These are phyloP conservation scores for Leucosticte australis DNA, from an alignment of 2,113 vertebrate genomes.

Conservation along the genomic window DNA sequence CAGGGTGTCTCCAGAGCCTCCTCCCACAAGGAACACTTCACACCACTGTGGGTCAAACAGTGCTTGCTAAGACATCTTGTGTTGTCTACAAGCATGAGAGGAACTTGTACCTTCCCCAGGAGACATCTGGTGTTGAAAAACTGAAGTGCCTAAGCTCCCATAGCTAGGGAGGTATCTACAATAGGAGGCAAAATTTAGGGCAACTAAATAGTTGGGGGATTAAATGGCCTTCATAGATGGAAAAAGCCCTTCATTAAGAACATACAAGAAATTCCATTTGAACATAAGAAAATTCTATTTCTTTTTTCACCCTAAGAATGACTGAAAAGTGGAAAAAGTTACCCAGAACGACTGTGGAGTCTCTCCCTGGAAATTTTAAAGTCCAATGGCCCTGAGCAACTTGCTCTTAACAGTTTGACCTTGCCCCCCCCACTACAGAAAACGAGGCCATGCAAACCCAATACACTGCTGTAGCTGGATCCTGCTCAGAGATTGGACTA, in stretches of 20 bases:
- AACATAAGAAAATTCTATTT: neutral
- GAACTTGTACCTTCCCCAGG: neutral
- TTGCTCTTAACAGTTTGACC: neutral
- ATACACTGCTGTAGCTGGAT: neutral
- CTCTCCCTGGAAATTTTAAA: neutral
- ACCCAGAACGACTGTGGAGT: neutral
- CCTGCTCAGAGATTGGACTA: neutral
- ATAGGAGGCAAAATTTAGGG: neutral
- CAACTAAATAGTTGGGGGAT: neutral
- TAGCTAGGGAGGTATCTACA: neutral
- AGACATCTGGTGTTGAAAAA: neutral
- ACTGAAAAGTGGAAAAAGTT: neutral
- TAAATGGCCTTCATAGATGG: neutral
- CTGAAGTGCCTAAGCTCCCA: neutral
- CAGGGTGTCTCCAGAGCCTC: neutral
- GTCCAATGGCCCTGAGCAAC: neutral
- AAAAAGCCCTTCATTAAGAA: neutral
- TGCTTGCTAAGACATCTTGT: neutral
- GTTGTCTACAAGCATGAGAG: neutral
- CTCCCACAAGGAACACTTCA: neutral
- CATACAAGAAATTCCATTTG: neutral
- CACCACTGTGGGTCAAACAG: fast-evolving
- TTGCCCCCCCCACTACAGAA: neutral
- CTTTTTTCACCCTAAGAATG: neutral
- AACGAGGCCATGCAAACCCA: neutral